These are phyloP conservation scores for Cepphus grylle DNA, from an alignment of 2,113 vertebrate species.

Conservation along the genomic window DNA sequence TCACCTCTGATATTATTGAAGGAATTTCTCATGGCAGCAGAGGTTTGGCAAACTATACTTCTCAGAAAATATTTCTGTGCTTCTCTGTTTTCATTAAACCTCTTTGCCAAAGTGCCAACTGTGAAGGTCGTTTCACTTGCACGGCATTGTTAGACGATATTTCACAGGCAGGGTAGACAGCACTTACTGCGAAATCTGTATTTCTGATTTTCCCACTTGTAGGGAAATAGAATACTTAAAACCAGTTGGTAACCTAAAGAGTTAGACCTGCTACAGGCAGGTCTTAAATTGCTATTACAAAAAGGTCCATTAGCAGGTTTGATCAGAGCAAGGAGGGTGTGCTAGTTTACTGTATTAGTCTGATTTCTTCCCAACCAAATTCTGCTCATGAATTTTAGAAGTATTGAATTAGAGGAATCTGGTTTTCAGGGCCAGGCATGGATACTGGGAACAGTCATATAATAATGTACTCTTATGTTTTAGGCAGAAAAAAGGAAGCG, in stretches of 20 bases:
- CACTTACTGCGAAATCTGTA: background rate
- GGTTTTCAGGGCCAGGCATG: slow-evolving; percentile 21
- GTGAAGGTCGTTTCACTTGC: background rate
- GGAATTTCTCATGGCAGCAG: background rate
- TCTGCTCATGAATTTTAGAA: slow-evolving; percentile 33
- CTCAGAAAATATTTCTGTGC: background rate
- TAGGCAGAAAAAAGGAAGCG: background rate
- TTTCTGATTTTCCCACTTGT: slow-evolving; percentile 17
- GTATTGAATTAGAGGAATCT: slow-evolving; percentile 36
- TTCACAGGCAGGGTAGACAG: background rate
- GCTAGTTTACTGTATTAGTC: slow-evolving; percentile 12
- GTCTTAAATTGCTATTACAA: background rate
- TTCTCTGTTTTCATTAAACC: background rate
- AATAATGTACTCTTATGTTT: background rate
- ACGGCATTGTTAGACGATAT: background rate
- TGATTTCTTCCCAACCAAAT: background rate
- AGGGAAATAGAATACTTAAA: background rate
- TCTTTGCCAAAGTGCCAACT: background rate
- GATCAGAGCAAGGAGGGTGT: slow-evolving; percentile 27
- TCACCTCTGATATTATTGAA: background rate
- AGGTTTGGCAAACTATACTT: background rate
- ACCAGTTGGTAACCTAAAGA: background rate
- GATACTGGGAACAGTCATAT: background rate
- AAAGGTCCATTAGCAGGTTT: slow-evolving; percentile 16
- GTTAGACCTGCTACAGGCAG: background rate